Evolutionary conservation across 2,113 vertebrate genomes (phyloP), one percentile per base, ranked within the genome.

Genomic region (Rhinogobius similis): DNA sequence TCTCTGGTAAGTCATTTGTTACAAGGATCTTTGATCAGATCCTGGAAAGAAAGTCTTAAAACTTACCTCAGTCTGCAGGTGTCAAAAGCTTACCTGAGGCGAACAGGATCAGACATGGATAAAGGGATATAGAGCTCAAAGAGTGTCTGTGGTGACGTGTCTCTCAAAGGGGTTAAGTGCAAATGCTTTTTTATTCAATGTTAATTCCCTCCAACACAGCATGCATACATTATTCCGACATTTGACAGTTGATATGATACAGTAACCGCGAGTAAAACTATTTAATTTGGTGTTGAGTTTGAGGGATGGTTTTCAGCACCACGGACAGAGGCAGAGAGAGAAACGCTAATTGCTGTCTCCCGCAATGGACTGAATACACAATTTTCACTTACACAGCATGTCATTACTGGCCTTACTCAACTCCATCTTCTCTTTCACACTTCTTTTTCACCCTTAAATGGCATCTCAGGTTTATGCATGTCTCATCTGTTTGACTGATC

Each of bases 401-500:
- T 8, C 32, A 5, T 3, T 36, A 36, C 5, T 48, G 18, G 7
- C 20, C 55, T 29, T 10, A 2, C 14, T 27, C 6, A 18, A 27
- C 24, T 8, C 2, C 7, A 32, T 36, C 18, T 36, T 36, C 58
- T 61, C 56, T 21, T 12, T 27, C 5, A 38, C 29, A 61, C 7
- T 5, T 18, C 14, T 50, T 21, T n/a, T n/a, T n/a, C n/a, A 32
- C 1, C 53, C 27, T 59, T 59, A 18, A 32, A 59, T 8, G 16
- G 7, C 26, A 16, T 9, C 43, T 69, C 23, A 2, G 52, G 9
- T 53, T 21, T 41, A 0, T 18, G 23, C 26, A 5, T 27, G 48
- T 27, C 20, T 65, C 32, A 58, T 50, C 59, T 64, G 14, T 50
- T 50, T 71, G 63, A 64, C 46, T 68, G 77, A 68, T 67, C 72